These are phyloP conservation scores for Silurus asotus DNA, from an alignment of 2,113 vertebrate genomes.

Conservation along the genomic window DNA sequence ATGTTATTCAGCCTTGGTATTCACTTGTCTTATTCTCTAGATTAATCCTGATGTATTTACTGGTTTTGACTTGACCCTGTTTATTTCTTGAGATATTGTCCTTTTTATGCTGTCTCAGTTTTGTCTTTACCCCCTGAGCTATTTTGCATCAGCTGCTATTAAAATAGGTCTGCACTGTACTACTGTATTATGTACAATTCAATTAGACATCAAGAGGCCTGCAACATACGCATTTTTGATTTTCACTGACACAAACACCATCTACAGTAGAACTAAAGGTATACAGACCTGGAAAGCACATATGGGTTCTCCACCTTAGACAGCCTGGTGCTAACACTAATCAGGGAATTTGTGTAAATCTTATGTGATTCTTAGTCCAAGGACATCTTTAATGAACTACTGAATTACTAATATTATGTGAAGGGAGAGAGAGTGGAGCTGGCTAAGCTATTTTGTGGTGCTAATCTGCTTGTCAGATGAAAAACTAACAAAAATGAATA, in stretches of 20 bases:
- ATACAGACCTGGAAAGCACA: not conserved
- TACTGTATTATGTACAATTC: not conserved
- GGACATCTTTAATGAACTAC: not conserved
- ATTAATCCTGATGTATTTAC: not conserved
- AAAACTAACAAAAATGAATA: not conserved
- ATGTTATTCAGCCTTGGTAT: not conserved
- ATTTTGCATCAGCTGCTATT: not conserved
- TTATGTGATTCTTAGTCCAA: not conserved
- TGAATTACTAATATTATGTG: constrained; percentile 60
- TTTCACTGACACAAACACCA: not conserved
- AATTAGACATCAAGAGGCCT: not conserved
- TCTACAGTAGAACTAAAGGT: not conserved
- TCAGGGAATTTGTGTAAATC: not conserved
- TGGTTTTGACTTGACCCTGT: not conserved
- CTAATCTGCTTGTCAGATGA: not conserved
- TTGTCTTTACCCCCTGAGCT: not conserved
- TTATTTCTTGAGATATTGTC: not conserved
- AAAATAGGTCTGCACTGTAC: not conserved
- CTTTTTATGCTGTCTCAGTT: not conserved
- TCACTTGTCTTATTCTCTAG: too few relatives aligned
- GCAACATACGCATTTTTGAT: not conserved
- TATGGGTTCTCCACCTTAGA: not conserved
- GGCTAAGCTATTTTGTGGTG: not conserved
- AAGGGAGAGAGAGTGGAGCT: constrained; percentile 59
- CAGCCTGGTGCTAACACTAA: not conserved